A percentile compares a stretch with the other conserved stretches of the same genome.
phyloP scores from a whole-genome alignment of 2,113 vertebrate genomes.

The Cettia cetti region DNA sequence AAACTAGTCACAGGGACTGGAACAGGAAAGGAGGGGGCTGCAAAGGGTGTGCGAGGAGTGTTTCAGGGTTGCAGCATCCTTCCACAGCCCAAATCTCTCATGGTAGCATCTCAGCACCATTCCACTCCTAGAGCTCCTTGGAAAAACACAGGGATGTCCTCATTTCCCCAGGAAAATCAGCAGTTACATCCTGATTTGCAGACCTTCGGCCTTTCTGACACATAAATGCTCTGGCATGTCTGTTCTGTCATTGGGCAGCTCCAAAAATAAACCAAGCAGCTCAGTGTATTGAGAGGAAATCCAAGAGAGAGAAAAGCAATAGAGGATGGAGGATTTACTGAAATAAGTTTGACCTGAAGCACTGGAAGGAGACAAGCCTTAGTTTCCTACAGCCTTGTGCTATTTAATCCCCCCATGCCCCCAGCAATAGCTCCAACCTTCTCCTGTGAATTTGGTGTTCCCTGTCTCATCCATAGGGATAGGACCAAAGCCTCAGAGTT shows the following conservation, averaged over 20 bases:
- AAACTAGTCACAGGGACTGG: not conserved
- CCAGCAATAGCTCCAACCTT: not conserved
- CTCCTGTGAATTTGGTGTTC: not conserved
- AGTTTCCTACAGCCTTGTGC: not conserved
- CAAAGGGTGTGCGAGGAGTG: not conserved
- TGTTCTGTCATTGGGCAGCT: not conserved
- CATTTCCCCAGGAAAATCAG: not conserved
- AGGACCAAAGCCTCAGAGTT: not conserved
- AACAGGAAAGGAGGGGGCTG: not conserved
- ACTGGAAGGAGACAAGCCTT: not conserved
- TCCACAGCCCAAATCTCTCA: not conserved
- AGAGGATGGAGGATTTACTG: not conserved
- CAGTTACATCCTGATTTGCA: not conserved
- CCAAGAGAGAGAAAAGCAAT: not conserved
- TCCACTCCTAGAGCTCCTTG: not conserved
- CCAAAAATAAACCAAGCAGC: not conserved
- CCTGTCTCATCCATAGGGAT: not conserved
- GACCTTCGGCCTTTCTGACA: not conserved
- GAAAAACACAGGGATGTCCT: not conserved
- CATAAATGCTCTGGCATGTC: not conserved
- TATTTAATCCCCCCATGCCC: accelerated
- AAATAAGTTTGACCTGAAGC: not conserved
- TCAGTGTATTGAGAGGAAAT: not conserved
- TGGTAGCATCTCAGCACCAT: accelerated
- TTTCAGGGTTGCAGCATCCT: not conserved